A percentile compares a stretch with the other conserved stretches of the same genome.
These are phyloP conservation scores for Aptenodytes forsteri DNA, from an alignment of 2,113 vertebrate species.

Conservation along the genomic window DNA sequence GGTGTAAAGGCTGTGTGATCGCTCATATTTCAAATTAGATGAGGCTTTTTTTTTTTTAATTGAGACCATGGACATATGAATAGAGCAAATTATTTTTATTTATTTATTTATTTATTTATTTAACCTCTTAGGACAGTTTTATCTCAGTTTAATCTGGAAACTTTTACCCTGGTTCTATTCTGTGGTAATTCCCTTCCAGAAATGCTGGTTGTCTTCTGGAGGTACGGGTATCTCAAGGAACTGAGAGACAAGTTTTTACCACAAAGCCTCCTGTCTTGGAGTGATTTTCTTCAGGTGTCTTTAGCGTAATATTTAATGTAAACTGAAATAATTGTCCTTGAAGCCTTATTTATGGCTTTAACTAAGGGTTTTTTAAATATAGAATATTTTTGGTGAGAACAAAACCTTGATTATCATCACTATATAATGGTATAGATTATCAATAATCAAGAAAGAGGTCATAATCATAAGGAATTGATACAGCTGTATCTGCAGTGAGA, in stretches of 20 bases:
- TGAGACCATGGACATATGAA: neutral
- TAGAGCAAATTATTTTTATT: neutral
- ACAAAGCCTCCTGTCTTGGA: neutral
- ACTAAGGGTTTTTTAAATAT: neutral
- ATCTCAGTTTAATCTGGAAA: neutral
- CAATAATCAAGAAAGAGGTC: neutral
- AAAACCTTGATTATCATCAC: neutral
- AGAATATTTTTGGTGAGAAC: neutral
- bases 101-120: too few species aligned
- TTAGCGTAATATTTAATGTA: neutral
- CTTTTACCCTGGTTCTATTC: neutral
- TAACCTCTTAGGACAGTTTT: neutral
- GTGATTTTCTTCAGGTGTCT: neutral
- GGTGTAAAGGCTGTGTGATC: neutral
- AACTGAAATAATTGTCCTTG: neutral
- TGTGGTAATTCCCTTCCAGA: neutral
- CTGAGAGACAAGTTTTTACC: neutral
- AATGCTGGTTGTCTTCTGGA: neutral
- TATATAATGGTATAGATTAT: neutral
- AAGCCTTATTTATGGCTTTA: neutral
- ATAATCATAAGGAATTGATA: neutral
- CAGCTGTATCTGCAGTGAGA: neutral
- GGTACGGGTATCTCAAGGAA: neutral
- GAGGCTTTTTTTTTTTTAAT: neutral
- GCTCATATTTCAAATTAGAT: neutral